phyloP scores from a whole-genome alignment of 2,888 invertebrate genomes.

The Pyrochroa serraticornis region DNA sequence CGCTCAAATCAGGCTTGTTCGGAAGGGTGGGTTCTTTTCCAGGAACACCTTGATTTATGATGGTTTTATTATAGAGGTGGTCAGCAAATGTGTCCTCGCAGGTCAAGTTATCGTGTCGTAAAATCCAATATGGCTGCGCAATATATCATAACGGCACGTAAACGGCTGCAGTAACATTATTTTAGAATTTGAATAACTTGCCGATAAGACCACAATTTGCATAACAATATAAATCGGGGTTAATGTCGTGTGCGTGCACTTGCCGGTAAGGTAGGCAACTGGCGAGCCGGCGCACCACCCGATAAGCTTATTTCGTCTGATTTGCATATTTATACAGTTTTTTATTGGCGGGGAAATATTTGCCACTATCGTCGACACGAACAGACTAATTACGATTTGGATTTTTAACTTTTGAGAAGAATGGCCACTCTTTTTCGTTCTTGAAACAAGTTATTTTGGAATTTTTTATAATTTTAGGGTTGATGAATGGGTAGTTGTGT shows the following conservation, averaged over 20 bases:
- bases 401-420: constrained; percentile 21
- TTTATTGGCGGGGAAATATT: constrained; percentile 36
- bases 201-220: constrained; percentile 55
- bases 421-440: constrained; percentile 16
- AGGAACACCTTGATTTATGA: constrained; percentile 9
- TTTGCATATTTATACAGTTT: constrained; percentile 50
- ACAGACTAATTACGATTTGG: constrained; percentile 26
- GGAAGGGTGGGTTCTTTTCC: too few species aligned
- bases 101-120: constrained; percentile 52
- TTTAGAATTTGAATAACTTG: constrained; percentile 58
- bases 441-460: not conserved
- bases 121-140: constrained; percentile 56
- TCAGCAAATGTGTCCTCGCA: constrained; percentile 35
- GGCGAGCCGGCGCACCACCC: constrained; percentile 50
- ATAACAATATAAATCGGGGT: constrained; percentile 61
- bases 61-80: constrained; percentile 31
- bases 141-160: constrained; percentile 57
- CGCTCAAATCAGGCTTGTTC: not conserved
- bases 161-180: constrained; percentile 57
- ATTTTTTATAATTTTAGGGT: constrained; percentile 13
- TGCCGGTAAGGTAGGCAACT: constrained; percentile 53
- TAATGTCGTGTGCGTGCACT: constrained; percentile 59
- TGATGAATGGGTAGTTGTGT: constrained; percentile 3
- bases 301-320: constrained; percentile 53
- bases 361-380: constrained; percentile 36